These are phyloP conservation scores for Xiphydria camelus DNA, from an alignment of 2,888 invertebrate species.

Conservation along the genomic window DNA sequence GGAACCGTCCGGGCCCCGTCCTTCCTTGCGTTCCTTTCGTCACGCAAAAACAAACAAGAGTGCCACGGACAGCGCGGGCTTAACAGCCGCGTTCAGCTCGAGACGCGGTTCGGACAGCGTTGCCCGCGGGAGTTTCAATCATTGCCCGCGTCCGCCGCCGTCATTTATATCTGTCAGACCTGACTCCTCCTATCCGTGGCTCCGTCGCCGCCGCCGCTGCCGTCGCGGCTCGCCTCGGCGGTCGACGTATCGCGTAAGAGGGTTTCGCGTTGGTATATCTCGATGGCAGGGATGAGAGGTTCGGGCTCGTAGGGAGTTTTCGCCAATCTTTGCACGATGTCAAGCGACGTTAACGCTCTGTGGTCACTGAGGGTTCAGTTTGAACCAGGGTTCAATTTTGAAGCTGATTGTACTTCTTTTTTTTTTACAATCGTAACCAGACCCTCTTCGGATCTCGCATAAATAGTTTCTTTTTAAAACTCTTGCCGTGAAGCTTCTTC, in stretches of 20 bases:
- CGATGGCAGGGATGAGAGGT: too few relatives aligned
- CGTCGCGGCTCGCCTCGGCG: neutral
- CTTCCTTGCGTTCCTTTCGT: conserved; percentile 13
- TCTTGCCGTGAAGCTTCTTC: too few relatives aligned
- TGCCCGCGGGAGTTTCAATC: conserved; percentile 41
- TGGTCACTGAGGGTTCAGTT: too few relatives aligned
- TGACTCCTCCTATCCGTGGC: conserved; percentile 22
- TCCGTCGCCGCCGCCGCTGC: neutral
- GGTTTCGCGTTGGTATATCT: neutral
- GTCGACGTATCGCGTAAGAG: neutral
- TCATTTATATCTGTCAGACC: conserved; percentile 36
- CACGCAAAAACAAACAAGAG: conserved; percentile 30
- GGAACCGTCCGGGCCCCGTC: conserved; percentile 10
- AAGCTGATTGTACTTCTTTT: too few relatives aligned
- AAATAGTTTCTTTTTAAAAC: too few relatives aligned
- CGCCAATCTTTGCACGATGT: too few relatives aligned
- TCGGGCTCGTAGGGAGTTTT: too few relatives aligned
- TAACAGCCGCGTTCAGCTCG: conserved; percentile 25
- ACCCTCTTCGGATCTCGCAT: too few relatives aligned
- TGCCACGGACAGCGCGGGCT: conserved; percentile 20
- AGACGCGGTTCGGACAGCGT: conserved; percentile 27
- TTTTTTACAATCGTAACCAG: too few relatives aligned
- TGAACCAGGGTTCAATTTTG: too few relatives aligned
- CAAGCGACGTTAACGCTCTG: too few relatives aligned
- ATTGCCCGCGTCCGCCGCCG: conserved; percentile 37